phyloP scores from a whole-genome alignment of 2,797 vertebrate species.

The Danio tinwini region DNA sequence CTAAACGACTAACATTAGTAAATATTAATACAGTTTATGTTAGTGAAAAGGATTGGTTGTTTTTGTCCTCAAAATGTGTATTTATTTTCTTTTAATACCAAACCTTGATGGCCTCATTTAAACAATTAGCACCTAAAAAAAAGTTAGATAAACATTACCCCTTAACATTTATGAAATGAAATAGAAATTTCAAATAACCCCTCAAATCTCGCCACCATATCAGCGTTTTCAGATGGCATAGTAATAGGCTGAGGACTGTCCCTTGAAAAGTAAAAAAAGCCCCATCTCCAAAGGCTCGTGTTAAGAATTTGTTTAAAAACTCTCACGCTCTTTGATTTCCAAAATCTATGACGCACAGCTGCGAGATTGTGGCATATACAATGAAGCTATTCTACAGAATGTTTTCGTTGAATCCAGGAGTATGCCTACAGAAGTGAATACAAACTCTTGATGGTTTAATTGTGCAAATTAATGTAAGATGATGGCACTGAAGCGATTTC shows the following conservation, averaged over 20 bases:
- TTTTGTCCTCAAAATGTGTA: conserved; percentile 68
- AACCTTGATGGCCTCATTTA: conserved; percentile 75
- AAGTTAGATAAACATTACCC: conserved; percentile 80
- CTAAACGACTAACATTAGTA: conserved; percentile 87
- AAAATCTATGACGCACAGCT: conserved; percentile 56
- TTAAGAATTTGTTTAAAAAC: conserved; percentile 51
- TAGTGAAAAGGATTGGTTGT: conserved; percentile 78
- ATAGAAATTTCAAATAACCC: conserved; percentile 71
- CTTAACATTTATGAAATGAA: conserved; percentile 80
- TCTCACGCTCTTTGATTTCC: conserved; percentile 40
- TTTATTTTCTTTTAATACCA: conserved; percentile 59
- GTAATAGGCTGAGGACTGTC: conserved; percentile 42
- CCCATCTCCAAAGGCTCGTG: conserved; percentile 54
- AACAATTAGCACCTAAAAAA: conserved; percentile 81
- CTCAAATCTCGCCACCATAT: conserved; percentile 68
- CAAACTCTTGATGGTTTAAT: conserved; percentile 77
- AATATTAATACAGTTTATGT: conserved; percentile 84
- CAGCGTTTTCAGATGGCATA: conserved; percentile 50
- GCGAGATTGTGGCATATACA: conserved; percentile 56
- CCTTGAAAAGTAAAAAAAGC: conserved; percentile 51
- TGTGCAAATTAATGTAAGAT: conserved; percentile 82
- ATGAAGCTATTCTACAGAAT: conserved; percentile 61
- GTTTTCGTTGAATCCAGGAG: conserved; percentile 58
- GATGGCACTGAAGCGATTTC: conserved; percentile 88
- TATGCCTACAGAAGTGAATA: conserved; percentile 73